Evolutionary conservation across 2,888 invertebrate genomes (phyloP).

Genomic region (Agapostemon virescens): DNA sequence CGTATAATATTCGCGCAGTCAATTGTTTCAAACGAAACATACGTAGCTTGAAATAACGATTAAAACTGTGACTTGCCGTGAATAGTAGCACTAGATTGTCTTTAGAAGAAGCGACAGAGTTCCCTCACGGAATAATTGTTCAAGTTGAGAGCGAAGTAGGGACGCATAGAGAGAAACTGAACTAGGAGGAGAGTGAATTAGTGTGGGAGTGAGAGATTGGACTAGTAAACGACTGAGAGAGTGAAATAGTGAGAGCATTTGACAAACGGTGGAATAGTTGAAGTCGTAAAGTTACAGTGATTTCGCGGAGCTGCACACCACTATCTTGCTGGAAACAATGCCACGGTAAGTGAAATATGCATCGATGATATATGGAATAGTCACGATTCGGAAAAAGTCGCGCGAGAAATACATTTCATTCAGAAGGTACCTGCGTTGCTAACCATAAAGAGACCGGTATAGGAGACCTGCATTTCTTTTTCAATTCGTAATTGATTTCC

Average conservation of each 20-base stretch:
- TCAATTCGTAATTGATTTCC: too few species aligned
- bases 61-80: neutral
- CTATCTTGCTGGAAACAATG: constrained; percentile 35
- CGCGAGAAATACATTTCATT: constrained; percentile 40
- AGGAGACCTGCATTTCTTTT: neutral
- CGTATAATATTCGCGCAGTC: too few species aligned
- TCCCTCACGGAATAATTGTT: neutral
- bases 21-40: too few species aligned
- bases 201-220: too few species aligned
- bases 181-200: too few species aligned
- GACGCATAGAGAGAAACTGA: too few species aligned
- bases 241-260: too few species aligned
- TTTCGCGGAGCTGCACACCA: constrained; percentile 29
- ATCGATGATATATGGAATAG: constrained; percentile 23
- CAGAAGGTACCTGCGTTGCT: neutral
- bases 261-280: constrained; percentile 24
- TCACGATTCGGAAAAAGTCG: constrained; percentile 22
- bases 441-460: constrained; percentile 9
- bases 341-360: constrained; percentile 34
- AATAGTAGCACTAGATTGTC: neutral
- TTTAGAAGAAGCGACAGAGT: neutral
- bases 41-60: too few species aligned
- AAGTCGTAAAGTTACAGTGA: constrained; percentile 23
- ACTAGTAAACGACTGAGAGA: too few species aligned
- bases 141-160: too few species aligned